These are phyloP conservation scores for Bubo bubo DNA, from an alignment of 2,113 vertebrate genomes.

Conservation along the genomic window DNA sequence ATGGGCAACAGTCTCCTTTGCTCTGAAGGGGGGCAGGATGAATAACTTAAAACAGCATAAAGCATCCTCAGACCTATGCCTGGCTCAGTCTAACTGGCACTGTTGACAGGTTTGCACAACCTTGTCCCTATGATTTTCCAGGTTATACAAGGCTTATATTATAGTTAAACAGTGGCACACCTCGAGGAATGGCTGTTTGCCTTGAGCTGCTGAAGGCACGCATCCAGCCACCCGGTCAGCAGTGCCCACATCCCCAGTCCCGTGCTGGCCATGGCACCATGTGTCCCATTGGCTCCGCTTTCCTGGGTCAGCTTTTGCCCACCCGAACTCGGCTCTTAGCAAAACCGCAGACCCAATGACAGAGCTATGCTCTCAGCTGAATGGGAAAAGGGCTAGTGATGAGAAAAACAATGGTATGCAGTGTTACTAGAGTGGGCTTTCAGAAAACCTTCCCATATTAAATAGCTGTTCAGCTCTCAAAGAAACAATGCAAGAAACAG, in stretches of 20 bases:
- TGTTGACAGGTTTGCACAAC: not conserved
- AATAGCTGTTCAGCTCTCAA: not conserved
- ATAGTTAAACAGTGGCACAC: accelerated
- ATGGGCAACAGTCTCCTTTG: not conserved
- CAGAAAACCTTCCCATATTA: not conserved
- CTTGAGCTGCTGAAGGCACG: not conserved
- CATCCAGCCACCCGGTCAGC: accelerated
- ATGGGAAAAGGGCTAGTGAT: accelerated
- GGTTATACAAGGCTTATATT: not conserved
- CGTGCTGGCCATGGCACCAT: accelerated
- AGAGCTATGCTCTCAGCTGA: not conserved
- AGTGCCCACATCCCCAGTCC: not conserved
- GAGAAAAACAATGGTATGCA: not conserved
- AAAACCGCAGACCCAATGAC: accelerated
- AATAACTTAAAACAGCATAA: not conserved
- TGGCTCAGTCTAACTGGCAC: not conserved
- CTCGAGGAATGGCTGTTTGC: not conserved
- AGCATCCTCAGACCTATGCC: not conserved
- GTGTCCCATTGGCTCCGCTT: accelerated
- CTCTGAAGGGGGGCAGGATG: not conserved
- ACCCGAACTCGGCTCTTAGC: not conserved
- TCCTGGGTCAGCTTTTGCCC: not conserved
- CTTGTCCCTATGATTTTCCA: not conserved
- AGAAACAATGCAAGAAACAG: not conserved
- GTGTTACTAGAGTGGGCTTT: not conserved